These are phyloP conservation scores for Pseudochaenichthys georgianus DNA, from an alignment of 2,797 vertebrate species.

Conservation along the genomic window DNA sequence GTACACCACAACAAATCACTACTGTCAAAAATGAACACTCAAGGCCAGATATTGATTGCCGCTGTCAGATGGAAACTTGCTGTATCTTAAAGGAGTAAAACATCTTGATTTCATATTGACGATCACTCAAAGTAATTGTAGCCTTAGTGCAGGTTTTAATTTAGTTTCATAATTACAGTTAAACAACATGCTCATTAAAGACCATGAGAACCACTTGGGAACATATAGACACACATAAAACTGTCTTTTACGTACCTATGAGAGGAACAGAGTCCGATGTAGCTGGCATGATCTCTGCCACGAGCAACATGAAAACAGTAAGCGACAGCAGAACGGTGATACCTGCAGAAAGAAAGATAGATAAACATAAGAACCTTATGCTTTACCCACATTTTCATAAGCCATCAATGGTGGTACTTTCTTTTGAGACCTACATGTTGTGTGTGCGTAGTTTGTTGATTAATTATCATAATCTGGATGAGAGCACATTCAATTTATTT, in stretches of 20 bases:
- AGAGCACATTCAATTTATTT: slow-evolving; percentile 72
- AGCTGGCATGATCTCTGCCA: slow-evolving; percentile 88
- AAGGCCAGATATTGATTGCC: slow-evolving; percentile 20
- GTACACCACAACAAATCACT: neutral
- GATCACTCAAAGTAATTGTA: neutral
- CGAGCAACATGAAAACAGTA: slow-evolving; percentile 88
- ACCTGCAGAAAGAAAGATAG: slow-evolving; percentile 65
- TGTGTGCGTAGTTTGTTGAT: slow-evolving; percentile 60
- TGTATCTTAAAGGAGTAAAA: slow-evolving; percentile 8
- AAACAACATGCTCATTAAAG: neutral
- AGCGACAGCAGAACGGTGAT: slow-evolving; percentile 87
- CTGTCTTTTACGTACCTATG: slow-evolving; percentile 76
- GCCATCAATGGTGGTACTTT: neutral
- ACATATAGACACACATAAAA: slow-evolving; percentile 12
- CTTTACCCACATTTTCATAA: neutral
- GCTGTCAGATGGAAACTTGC: neutral
- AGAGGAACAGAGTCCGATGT: slow-evolving; percentile 88
- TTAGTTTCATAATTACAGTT: neutral
- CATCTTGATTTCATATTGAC: neutral
- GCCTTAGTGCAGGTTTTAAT: slow-evolving; percentile 5
- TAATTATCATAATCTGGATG: slow-evolving; percentile 51
- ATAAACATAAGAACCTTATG: slow-evolving; percentile 7
- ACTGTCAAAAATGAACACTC: neutral
- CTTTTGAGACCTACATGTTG: slow-evolving; percentile 21
- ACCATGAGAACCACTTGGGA: neutral